These are phyloP conservation scores for Bubo bubo DNA, from an alignment of 2,113 vertebrate genomes.

Conservation along the genomic window DNA sequence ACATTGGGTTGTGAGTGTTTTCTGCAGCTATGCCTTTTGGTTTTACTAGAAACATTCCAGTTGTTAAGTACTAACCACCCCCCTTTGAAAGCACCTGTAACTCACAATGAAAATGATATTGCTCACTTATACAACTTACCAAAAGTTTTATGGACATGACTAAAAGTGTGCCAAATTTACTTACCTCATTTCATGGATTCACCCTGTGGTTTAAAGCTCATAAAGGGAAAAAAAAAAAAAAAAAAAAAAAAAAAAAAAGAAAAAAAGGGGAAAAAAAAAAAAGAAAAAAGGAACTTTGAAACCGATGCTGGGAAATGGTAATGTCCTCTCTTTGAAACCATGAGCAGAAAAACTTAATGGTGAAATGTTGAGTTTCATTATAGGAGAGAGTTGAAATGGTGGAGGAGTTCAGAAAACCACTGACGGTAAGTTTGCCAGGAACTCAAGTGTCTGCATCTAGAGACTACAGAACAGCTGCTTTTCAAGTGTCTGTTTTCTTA, in stretches of 20 bases:
- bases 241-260: too few relatives aligned
- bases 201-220: constrained; percentile 85
- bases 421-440: constrained; percentile 72
- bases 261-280: rapidly evolving
- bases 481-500: constrained; percentile 77
- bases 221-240: constrained; percentile 25
- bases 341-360: constrained; percentile 61
- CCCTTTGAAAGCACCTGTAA: constrained; percentile 91
- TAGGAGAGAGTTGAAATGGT: constrained; percentile 64
- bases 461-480: constrained; percentile 76
- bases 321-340: constrained; percentile 66
- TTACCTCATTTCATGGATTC: constrained; percentile 92
- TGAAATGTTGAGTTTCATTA: constrained; percentile 66
- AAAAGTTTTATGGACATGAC: constrained; percentile 89
- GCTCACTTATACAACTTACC: constrained; percentile 85
- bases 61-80: constrained; percentile 84
- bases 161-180: constrained; percentile 92
- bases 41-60: constrained; percentile 88
- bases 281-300: constrained; percentile 37
- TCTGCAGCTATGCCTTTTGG: constrained; percentile 84
- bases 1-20: constrained; percentile 89
- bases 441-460: constrained; percentile 70
- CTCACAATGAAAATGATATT: constrained; percentile 83
- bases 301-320: constrained; percentile 37
- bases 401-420: constrained; percentile 66